Conservation (phyloP, 2,113 vertebrate species). For the Agapornis roseicollis region DNA sequence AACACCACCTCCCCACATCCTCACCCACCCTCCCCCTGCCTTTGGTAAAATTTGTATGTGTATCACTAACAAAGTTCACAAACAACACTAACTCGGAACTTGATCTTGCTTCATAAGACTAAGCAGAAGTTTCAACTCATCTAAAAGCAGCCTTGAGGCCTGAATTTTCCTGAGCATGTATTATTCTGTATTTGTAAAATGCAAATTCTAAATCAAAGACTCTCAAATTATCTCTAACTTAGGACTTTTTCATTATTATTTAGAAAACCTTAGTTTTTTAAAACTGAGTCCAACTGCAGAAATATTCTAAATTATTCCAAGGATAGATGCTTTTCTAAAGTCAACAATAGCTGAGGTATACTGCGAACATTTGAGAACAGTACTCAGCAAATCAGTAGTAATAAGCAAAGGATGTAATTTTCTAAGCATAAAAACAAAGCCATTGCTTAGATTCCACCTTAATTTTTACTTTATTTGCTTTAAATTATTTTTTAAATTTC, state of each 20-base stretch:
- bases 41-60: not conserved
- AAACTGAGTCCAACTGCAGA: not conserved
- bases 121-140: not conserved
- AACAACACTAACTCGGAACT: not conserved
- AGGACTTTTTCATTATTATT: not conserved
- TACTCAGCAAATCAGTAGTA: not conserved
- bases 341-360: not conserved
- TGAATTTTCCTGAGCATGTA: not conserved
- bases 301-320: not conserved
- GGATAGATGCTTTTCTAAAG: not conserved
- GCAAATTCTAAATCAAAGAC: not conserved
- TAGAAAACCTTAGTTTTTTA: not conserved
- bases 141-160: not conserved
- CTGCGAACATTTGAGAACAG: not conserved
- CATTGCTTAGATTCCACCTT: not conserved
- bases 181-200: not conserved
- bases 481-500: not conserved
- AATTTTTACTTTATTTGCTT: not conserved
- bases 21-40: not conserved
- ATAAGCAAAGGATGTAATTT: not conserved
- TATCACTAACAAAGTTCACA: not conserved
- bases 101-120: not conserved
- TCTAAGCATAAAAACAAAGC: not conserved
- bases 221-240: not conserved
- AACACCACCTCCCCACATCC: not conserved